Evolutionary conservation across 2,888 invertebrate genomes (phyloP).

Genomic region (Troglohyphantes excavatus): DNA sequence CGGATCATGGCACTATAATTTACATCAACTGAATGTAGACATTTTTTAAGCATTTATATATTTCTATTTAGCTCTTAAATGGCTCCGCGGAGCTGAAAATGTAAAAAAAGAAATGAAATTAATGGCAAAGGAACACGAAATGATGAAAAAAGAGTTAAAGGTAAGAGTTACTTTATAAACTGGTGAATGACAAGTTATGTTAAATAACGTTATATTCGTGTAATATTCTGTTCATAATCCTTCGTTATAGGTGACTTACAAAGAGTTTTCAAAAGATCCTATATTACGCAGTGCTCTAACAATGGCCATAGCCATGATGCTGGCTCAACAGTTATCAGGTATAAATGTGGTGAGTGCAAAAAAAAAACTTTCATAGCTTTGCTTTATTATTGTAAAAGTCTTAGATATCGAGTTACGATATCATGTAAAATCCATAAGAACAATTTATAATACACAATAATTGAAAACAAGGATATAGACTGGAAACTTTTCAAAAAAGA

Average conservation of each 20-base stretch:
- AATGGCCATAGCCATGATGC: constrained; percentile 91
- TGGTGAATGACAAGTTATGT: not conserved
- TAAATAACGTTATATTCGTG: not conserved
- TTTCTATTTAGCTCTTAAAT: not conserved
- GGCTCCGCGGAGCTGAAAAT: not conserved
- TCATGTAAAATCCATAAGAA: too few species aligned
- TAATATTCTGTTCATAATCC: not conserved
- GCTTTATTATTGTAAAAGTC: too few species aligned
- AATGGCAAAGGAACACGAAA: not conserved
- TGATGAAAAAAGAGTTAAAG: not conserved
- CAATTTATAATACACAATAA: too few species aligned
- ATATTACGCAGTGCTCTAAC: constrained; percentile 90
- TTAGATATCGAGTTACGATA: too few species aligned
- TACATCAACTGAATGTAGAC: too few species aligned
- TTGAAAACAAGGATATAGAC: too few species aligned
- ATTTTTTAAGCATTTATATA: not conserved
- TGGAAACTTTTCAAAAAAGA: too few species aligned
- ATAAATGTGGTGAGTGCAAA: constrained; percentile 89
- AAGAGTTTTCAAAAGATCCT: not conserved
- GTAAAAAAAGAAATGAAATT: not conserved
- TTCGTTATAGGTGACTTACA: not conserved
- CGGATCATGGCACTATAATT: too few species aligned
- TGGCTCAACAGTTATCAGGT: constrained; percentile 94
- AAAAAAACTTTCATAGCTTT: too few species aligned
- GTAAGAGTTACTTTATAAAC: not conserved